Conservation (phyloP, 2,888 invertebrate genomes). For the Eumacrocentrus americanus region DNA sequence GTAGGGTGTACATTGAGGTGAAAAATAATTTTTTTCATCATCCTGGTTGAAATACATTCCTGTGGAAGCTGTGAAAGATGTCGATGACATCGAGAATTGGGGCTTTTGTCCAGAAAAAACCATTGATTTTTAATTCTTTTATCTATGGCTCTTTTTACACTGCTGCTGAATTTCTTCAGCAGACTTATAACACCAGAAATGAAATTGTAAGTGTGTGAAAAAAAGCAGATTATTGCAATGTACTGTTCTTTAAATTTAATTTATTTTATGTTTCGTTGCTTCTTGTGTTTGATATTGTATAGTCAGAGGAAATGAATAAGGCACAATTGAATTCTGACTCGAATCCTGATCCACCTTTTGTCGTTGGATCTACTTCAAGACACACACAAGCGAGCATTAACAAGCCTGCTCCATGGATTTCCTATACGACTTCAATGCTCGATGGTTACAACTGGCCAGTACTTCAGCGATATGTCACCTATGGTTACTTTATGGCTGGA, state of each 20-base stretch:
- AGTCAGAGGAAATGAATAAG: constrained; percentile 1
- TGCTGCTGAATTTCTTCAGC: constrained; percentile 81
- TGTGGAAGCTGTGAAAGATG: constrained; percentile 36
- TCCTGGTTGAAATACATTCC: background rate
- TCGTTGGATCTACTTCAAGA: constrained; percentile 18
- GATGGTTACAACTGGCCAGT: constrained; percentile 49
- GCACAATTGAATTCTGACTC: constrained; percentile 2
- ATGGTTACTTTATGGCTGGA: constrained; percentile 52
- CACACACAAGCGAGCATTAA: constrained; percentile 30
- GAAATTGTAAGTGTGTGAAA: constrained; percentile 70
- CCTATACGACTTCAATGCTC: constrained; percentile 27
- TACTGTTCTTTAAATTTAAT: constrained; percentile 3
- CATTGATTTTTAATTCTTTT: constrained; percentile 62
- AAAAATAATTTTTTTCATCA: background rate
- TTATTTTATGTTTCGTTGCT: background rate
- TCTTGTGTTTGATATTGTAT: constrained; percentile 1
- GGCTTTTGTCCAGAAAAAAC: constrained; percentile 40
- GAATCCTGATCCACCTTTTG: constrained; percentile 18
- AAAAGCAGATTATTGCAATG: too few species aligned
- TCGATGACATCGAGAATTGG: constrained; percentile 36
- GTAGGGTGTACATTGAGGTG: constrained; percentile 11
- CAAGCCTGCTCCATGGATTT: constrained; percentile 29
- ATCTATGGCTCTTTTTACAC: constrained; percentile 80
- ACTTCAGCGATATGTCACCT: constrained; percentile 51
- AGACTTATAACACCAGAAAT: constrained; percentile 72